A percentile compares a stretch with the other conserved stretches of the same genome.
phyloP scores from a whole-genome alignment of 2,113 vertebrate genomes.

The Xiphophorus maculatus region DNA sequence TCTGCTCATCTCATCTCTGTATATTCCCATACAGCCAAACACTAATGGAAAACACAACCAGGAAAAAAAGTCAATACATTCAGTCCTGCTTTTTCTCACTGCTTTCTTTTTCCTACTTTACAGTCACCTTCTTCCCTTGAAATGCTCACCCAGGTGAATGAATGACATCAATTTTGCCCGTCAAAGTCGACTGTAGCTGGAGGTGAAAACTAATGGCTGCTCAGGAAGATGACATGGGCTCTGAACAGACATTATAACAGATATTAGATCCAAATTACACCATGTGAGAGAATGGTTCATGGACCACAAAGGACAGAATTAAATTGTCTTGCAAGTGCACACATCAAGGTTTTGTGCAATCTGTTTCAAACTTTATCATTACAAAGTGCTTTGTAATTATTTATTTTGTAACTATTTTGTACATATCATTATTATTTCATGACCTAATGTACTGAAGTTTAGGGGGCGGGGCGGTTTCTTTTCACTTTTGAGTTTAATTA shows the following conservation, averaged over 20 bases:
- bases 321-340: slow-evolving; percentile 38
- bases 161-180: slow-evolving; percentile 17
- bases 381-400: slow-evolving; percentile 24
- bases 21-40: slow-evolving; percentile 27
- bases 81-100: slow-evolving; percentile 3
- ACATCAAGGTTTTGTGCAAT: background rate
- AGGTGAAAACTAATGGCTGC: slow-evolving; percentile 49
- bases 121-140: background rate
- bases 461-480: background rate
- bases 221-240: slow-evolving; percentile 42
- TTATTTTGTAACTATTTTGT: background rate
- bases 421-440: background rate
- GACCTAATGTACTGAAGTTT: background rate
- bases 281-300: slow-evolving; percentile 40
- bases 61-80: background rate
- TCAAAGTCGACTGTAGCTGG: slow-evolving; percentile 42
- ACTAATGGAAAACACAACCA: slow-evolving; percentile 29
- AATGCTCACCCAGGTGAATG: slow-evolving; percentile 14
- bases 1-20: slow-evolving; percentile 35
- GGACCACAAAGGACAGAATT: slow-evolving; percentile 46
- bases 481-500: background rate
- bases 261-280: slow-evolving; percentile 30
- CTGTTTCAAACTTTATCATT: background rate
- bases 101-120: background rate
- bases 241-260: slow-evolving; percentile 47